phyloP scores from a whole-genome alignment of 2,113 vertebrate species.

The Eonycteris spelaea region DNA sequence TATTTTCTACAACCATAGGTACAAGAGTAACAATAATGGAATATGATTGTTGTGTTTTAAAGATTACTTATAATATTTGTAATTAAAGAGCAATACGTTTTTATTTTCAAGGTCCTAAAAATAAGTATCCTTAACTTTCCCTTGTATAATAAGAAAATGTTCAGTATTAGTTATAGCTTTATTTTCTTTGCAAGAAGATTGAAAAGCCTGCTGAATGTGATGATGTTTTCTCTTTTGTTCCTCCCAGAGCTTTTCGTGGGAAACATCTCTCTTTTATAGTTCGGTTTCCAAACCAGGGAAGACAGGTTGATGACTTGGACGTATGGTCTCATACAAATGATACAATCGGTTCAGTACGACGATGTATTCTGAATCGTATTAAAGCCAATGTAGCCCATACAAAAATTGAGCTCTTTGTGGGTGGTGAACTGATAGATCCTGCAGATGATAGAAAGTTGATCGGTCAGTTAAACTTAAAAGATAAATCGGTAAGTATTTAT shows the following conservation, averaged over 20 bases:
- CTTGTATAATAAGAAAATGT: not conserved
- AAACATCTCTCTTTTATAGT: conserved; percentile 98
- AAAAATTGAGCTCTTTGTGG: conserved; percentile 98
- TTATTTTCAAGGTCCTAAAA: not conserved
- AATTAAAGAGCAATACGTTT: not conserved
- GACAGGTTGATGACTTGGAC: conserved; percentile 97
- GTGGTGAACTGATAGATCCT: conserved; percentile 97
- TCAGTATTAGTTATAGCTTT: not conserved
- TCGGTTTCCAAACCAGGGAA: conserved; percentile 98
- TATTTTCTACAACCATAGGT: not conserved
- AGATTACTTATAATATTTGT: not conserved
- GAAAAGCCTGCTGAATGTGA: not conserved
- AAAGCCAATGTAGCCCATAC: conserved; percentile 98
- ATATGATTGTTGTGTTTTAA: not conserved
- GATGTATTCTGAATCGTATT: conserved; percentile 96
- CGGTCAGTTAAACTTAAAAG: conserved; percentile 98
- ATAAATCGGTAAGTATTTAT: conserved; percentile 92
- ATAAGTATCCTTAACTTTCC: not conserved
- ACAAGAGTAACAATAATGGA: not conserved
- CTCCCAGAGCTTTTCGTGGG: conserved; percentile 94
- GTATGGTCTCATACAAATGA: conserved; percentile 99
- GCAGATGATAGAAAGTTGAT: conserved; percentile 98
- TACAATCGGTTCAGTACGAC: conserved; percentile 97
- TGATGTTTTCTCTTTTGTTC: not conserved
- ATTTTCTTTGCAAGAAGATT: conserved; percentile 2